These are phyloP conservation scores for Cistogaster globosa DNA, from an alignment of 2,888 invertebrate genomes.

Conservation along the genomic window DNA sequence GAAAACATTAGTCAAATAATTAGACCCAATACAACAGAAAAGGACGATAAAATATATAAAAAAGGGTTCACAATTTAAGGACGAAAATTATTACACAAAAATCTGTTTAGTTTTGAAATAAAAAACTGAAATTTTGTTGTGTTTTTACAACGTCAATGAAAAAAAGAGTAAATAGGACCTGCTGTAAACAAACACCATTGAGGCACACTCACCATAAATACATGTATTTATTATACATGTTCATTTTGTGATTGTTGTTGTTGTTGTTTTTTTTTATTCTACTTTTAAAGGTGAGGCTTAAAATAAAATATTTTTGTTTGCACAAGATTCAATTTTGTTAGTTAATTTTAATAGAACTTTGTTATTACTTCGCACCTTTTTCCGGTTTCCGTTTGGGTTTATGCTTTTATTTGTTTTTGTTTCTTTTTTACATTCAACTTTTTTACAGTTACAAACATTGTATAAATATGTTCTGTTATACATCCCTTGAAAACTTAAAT, in stretches of 20 bases:
- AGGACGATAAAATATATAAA: not conserved
- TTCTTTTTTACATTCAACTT: slow-evolving; percentile 12
- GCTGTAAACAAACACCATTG: not conserved
- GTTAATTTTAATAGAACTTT: slow-evolving; percentile 69
- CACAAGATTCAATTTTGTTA: slow-evolving; percentile 17
- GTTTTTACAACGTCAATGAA: not conserved
- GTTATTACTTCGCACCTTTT: slow-evolving; percentile 77
- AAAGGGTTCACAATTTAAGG: slow-evolving; percentile 56
- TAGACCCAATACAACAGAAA: slow-evolving; percentile 42
- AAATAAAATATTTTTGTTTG: slow-evolving; percentile 3
- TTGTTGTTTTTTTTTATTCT: not conserved
- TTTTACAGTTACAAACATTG: not conserved
- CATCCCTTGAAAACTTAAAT: not conserved
- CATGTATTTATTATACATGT: not conserved
- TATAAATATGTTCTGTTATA: not conserved
- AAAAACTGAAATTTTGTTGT: not conserved
- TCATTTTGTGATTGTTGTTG: not conserved
- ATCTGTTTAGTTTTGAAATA: slow-evolving; percentile 43
- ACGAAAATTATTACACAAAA: slow-evolving; percentile 26
- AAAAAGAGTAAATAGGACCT: slow-evolving; percentile 25
- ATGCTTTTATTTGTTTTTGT: slow-evolving; percentile 60
- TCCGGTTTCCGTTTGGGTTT: slow-evolving; percentile 74
- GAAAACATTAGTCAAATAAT: slow-evolving; percentile 68
- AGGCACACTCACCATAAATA: not conserved
- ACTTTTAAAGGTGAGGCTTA: slow-evolving; percentile 56